A percentile compares a stretch with the other conserved stretches of the same genome.
Conservation (phyloP, 2,113 vertebrate species). For the Poeciliopsis turrubarensis region DNA sequence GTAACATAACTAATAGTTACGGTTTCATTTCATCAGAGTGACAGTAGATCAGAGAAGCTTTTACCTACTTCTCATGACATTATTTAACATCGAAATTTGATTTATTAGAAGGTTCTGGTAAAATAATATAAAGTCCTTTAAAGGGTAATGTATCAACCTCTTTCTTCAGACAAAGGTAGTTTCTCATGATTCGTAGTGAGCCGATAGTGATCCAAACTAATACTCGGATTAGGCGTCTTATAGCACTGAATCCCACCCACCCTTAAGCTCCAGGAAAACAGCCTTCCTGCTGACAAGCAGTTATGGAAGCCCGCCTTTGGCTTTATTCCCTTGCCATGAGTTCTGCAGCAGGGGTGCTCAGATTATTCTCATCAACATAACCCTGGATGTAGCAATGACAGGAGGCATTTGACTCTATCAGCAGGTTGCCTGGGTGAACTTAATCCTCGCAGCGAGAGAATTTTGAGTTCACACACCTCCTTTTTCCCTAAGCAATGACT, state of each 20-base stretch:
- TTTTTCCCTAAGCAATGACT: constrained; percentile 38
- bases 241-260: constrained; percentile 47
- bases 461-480: constrained; percentile 59
- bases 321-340: constrained; percentile 17
- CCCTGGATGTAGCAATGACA: constrained; percentile 22
- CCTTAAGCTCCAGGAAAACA: constrained; percentile 57
- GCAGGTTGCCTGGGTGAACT: constrained; percentile 44
- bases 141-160: background rate
- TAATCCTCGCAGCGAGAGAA: constrained; percentile 25
- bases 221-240: constrained; percentile 56
- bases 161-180: constrained; percentile 10
- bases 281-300: constrained; percentile 46
- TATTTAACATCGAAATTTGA: background rate
- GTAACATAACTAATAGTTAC: background rate
- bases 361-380: constrained; percentile 43
- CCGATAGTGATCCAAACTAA: constrained; percentile 49
- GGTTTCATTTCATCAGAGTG: background rate
- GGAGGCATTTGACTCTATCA: constrained; percentile 56
- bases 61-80: background rate
- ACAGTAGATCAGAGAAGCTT: background rate
- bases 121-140: background rate
- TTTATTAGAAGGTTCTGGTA: background rate
- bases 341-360: constrained; percentile 21
- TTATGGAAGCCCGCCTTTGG: constrained; percentile 21
- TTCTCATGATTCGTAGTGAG: constrained; percentile 22